These are phyloP conservation scores for Lasioglossum villosulum DNA, from an alignment of 2,888 invertebrate species.

Conservation along the genomic window DNA sequence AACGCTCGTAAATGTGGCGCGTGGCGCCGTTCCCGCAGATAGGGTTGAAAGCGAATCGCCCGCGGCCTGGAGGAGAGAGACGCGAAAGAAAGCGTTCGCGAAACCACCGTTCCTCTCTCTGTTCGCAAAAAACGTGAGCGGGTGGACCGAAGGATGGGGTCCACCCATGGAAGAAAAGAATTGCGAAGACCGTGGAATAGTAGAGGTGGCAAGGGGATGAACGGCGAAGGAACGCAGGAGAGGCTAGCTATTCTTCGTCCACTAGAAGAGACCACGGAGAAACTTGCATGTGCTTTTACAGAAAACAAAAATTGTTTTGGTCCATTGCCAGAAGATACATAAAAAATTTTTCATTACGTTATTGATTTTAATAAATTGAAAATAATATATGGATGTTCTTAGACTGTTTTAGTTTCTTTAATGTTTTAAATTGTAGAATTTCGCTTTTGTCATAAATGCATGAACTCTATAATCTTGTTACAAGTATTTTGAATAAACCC, in stretches of 20 bases:
- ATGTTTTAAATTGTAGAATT: not conserved
- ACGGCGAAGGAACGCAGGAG: not conserved
- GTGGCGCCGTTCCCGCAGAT: conserved; percentile 52
- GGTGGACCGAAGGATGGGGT: not conserved
- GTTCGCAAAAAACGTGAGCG: conserved; percentile 8
- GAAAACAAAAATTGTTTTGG: not conserved
- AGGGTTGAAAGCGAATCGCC: conserved; percentile 49
- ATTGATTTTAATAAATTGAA: not conserved
- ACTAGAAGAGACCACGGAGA: not conserved
- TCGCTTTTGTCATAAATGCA: not conserved
- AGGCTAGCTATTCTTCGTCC: not conserved
- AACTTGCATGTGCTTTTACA: not conserved
- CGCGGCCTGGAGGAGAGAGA: conserved; percentile 23
- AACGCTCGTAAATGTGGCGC: conserved; percentile 76
- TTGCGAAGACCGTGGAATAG: not conserved
- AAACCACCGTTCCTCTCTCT: not conserved
- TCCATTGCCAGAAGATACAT: not conserved
- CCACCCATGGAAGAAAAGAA: not conserved
- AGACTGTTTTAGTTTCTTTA: not conserved
- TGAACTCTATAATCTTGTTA: not conserved
- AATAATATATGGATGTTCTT: not conserved
- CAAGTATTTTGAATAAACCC: no score
- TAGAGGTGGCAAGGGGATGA: no score
- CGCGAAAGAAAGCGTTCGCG: not conserved
- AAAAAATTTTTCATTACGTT: not conserved